Evolutionary conservation across 2,888 invertebrate species (phyloP).

Genomic region (Drosophila anomelani): DNA sequence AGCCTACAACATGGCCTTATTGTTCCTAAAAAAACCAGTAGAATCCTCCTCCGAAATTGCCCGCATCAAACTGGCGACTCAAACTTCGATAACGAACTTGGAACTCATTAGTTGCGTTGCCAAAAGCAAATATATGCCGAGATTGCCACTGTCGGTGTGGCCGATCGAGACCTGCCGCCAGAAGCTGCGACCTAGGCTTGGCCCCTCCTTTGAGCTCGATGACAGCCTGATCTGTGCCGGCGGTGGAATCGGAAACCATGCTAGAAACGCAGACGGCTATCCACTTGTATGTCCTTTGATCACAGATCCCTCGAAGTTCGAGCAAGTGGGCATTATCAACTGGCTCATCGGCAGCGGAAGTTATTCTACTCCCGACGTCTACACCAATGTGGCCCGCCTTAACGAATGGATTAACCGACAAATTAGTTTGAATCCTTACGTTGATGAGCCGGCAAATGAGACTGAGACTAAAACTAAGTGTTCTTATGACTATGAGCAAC

Average conservation of each 20-base stretch:
- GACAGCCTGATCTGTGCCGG: background rate
- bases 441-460: no score
- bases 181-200: background rate
- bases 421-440: background rate
- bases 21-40: background rate
- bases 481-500: no score
- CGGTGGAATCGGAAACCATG: background rate
- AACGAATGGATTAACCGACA: background rate
- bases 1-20: background rate
- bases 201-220: background rate
- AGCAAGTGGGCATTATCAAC: conserved; percentile 3
- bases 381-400: background rate
- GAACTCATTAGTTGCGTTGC: background rate
- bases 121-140: background rate
- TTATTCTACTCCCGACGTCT: background rate
- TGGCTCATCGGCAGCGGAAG: background rate
- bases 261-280: background rate
- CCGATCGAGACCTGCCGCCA: background rate
- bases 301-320: background rate
- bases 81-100: background rate
- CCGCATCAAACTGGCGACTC: background rate
- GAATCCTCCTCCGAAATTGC: background rate
- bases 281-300: background rate
- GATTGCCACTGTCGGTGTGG: background rate
- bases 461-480: no score